phyloP scores from a whole-genome alignment of 2,797 vertebrate species.

The Antrozous pallidus region DNA sequence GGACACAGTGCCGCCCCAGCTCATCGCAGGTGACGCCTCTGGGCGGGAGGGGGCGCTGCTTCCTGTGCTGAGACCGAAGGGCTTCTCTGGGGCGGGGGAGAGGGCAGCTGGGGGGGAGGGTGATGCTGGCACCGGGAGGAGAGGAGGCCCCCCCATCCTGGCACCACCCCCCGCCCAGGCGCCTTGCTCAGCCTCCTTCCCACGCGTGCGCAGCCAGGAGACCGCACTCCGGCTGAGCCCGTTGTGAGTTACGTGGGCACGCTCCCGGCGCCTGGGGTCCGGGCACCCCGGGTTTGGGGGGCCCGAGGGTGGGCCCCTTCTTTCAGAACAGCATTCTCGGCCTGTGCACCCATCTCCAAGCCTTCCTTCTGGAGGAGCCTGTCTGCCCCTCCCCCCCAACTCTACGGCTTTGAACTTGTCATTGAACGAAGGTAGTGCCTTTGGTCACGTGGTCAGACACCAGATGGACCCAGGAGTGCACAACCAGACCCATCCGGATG shows the following conservation, averaged over 20 bases:
- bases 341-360: neutral
- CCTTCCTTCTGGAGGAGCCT: neutral
- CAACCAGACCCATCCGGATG: rapidly evolving
- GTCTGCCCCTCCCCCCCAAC: too few relatives aligned
- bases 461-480: neutral
- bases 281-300: rapidly evolving
- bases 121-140: rapidly evolving
- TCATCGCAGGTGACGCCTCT: slow-evolving; percentile 83
- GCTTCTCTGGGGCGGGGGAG: neutral
- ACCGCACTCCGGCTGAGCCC: neutral
- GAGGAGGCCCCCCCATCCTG: neutral
- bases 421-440: rapidly evolving
- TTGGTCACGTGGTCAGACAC: neutral
- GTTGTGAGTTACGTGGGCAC: rapidly evolving
- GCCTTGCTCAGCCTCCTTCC: neutral
- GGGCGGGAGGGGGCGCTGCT: rapidly evolving
- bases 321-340: neutral
- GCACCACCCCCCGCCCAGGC: rapidly evolving
- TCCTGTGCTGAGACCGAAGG: rapidly evolving
- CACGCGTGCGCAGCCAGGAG: rapidly evolving
- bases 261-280: neutral
- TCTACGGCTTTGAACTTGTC: neutral
- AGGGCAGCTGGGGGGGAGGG: too few relatives aligned
- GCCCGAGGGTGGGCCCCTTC: neutral
- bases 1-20: slow-evolving; percentile 83